Evolutionary conservation across 2,888 invertebrate species (phyloP), one percentile per base, ranked within the genome.

Genomic region (Prionchulus punctatus): DNA sequence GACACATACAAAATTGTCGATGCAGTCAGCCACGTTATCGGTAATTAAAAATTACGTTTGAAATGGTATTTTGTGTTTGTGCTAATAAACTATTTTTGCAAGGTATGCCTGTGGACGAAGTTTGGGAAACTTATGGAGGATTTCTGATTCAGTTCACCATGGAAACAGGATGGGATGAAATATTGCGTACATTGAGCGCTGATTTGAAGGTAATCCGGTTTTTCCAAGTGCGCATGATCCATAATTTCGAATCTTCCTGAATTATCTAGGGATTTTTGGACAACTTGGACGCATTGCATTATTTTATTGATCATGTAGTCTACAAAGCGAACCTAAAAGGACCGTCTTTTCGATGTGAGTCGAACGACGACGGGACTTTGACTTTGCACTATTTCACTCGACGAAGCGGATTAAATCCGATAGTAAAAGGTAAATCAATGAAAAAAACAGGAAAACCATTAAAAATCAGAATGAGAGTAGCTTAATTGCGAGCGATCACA

Each of bases 281-380:
- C 63, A 70, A 70, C 57, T 63, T 71, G 53, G 71, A 71, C 60
- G 70, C 70, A 0, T 64, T 70, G 3, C 71, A 71, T 59, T 50
- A 50, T 27, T 50, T 50, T 50, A 15, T 18, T 4, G 28, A 7
- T 12, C 4, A 15, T 26, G 23, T 23, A 7, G 27, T 50, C n/a
- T 50, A 50, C 28, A n/a, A n/a, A n/a, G 50, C 26, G 4, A 4
- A 12, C 27, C 4, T 25, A 18, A 23, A 7, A 7, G 15, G 26
- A 18, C 50, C 50, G 4, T 50, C 28, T 4, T 50, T 50, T 26
- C 50, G 50, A 7, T 50, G 27, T 26, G 50, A 50, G n/a, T 15
- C 3, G 15, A 26, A 3, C 7, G 7, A 26, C 4, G 28, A 50
- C 27, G 50, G 50, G 4, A 7, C 4, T 7, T 27, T 26, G 7